Conservation (phyloP, 2,113 vertebrate genomes). For the Caloenas nicobarica region DNA sequence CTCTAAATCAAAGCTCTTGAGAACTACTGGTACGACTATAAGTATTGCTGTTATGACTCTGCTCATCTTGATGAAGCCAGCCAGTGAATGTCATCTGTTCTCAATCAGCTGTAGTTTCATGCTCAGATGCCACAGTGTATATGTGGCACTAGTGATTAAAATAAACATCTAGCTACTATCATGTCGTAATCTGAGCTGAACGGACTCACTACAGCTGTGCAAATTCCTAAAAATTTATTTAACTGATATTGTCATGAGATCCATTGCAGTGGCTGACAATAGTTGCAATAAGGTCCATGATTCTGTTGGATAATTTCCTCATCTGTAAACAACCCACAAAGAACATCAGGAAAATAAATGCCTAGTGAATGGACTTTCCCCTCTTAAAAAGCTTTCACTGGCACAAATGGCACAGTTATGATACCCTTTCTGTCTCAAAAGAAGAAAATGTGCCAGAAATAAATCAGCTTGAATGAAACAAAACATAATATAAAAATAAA, state of each 20-base stretch:
- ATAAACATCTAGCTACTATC: neutral
- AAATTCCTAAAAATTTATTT: neutral
- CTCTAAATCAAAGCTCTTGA: neutral
- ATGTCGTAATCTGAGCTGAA: neutral
- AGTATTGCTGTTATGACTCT: neutral
- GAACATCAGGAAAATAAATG: neutral
- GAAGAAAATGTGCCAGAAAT: fast-evolving
- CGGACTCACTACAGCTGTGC: neutral
- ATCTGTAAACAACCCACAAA: neutral
- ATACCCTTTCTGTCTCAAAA: neutral
- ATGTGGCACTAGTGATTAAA: neutral
- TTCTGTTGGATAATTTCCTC: neutral
- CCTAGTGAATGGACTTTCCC: neutral
- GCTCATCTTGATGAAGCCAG: neutral
- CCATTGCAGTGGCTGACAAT: neutral
- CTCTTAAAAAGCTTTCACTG: neutral
- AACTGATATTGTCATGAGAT: neutral
- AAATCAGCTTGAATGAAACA: neutral
- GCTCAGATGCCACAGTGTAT: neutral
- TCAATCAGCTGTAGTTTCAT: neutral
- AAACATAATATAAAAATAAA: neutral
- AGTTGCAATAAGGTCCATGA: neutral
- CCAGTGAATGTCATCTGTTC: neutral
- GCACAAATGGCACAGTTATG: neutral
- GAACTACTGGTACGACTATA: neutral